Evolutionary conservation across 35 echinoderm and acorn worm species (phyloP).

Genomic region (Lytechinus pictus): DNA sequence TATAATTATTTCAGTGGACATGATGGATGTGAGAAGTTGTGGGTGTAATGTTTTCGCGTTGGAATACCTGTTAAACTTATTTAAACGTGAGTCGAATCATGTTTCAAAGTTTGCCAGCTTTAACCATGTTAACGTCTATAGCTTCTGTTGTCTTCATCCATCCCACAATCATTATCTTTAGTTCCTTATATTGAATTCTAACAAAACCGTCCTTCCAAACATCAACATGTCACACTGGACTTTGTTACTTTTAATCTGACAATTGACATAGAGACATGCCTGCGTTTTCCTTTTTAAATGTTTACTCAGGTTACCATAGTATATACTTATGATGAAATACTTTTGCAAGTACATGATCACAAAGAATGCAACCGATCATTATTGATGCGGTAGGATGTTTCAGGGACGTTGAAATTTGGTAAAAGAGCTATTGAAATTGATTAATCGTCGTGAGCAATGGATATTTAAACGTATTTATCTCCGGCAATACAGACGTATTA

Average conservation of each 20-base stretch:
- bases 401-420: background rate
- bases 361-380: background rate
- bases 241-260: background rate
- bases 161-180: background rate
- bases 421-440: background rate
- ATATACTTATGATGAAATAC: background rate
- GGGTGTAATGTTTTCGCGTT: too few relatives aligned
- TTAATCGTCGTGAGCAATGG: background rate
- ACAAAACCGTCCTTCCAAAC: background rate
- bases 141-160: too few relatives aligned
- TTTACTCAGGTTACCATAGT: background rate
- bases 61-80: too few relatives aligned
- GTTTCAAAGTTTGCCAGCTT: too few relatives aligned
- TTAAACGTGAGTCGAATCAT: too few relatives aligned
- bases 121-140: too few relatives aligned
- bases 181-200: background rate
- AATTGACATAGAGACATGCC: background rate
- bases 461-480: background rate
- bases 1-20: too few relatives aligned
- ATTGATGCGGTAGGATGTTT: background rate
- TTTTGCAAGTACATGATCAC: background rate
- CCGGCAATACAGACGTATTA: background rate
- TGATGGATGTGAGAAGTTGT: too few relatives aligned
- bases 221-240: background rate
- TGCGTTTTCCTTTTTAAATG: background rate